Conservation (phyloP, 2,797 vertebrate genomes). For the Pogonophryne albipinna region DNA sequence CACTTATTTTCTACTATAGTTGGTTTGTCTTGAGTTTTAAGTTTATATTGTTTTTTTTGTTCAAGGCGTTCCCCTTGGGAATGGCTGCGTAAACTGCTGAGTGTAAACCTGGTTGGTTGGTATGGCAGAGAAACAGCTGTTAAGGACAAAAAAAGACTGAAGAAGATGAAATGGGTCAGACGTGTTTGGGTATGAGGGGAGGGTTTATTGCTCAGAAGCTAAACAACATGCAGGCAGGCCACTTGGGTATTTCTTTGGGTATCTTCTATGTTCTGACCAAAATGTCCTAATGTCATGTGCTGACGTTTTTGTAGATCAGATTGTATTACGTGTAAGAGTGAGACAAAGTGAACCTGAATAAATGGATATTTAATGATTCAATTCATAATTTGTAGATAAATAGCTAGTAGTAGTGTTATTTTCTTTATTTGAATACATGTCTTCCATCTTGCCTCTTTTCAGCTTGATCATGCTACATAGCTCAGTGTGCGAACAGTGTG, state of each 20-base stretch:
- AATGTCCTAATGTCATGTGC: slow-evolving; percentile 74
- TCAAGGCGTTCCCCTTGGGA: slow-evolving; percentile 41
- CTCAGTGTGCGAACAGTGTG: background rate
- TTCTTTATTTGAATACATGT: background rate
- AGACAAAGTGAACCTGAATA: slow-evolving; percentile 81
- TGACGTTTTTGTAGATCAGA: slow-evolving; percentile 83
- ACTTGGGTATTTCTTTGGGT: slow-evolving; percentile 71
- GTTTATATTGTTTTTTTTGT: slow-evolving; percentile 37
- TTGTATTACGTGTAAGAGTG: slow-evolving; percentile 85
- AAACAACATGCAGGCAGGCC: slow-evolving; percentile 59
- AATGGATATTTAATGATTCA: slow-evolving; percentile 85
- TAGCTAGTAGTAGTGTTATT: background rate
- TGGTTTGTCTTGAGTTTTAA: slow-evolving; percentile 73
- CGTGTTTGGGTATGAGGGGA: slow-evolving; percentile 14
- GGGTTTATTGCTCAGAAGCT: slow-evolving; percentile 35
- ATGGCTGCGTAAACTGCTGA: slow-evolving; percentile 61
- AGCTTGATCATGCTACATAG: background rate
- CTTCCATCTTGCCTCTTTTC: background rate
- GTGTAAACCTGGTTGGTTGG: slow-evolving; percentile 51
- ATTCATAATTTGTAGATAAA: slow-evolving; percentile 38
- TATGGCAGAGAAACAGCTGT: slow-evolving; percentile 45
- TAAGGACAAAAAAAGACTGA: slow-evolving; percentile 37
- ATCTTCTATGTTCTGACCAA: slow-evolving; percentile 83
- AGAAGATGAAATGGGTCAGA: slow-evolving; percentile 15
- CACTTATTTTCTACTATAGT: slow-evolving; percentile 74